Evolutionary conservation across 1,140 invertebrate species (phyloP).

Genomic region (Psilanteris sp.): DNA sequence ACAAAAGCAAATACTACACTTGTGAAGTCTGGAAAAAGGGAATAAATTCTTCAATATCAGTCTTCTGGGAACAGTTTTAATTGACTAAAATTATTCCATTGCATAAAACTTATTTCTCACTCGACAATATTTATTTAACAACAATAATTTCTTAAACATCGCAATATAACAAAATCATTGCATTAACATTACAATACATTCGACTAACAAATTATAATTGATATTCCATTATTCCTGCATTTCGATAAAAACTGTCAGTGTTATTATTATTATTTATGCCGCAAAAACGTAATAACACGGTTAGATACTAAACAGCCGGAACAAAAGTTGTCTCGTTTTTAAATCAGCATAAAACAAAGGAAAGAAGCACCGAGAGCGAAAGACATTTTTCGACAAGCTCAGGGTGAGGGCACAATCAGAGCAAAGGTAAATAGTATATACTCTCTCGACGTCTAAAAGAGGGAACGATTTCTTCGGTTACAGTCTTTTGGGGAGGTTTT

Average conservation of each 20-base stretch:
- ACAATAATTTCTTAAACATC: too few relatives aligned
- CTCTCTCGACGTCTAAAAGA: conserved; percentile 34
- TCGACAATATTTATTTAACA: too few relatives aligned
- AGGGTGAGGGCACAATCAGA: conserved; percentile 44
- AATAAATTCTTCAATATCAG: conserved; percentile 33
- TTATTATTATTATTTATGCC: too few relatives aligned
- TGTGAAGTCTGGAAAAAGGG: conserved; percentile 21
- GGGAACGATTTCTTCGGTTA: conserved; percentile 48
- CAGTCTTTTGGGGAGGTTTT: conserved; percentile 35
- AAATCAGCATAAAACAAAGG: conserved; percentile 29
- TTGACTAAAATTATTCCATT: conserved; percentile 3
- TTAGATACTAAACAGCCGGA: conserved; percentile 4
- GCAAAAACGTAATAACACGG: too few relatives aligned
- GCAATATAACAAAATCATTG: too few relatives aligned
- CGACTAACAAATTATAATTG: too few relatives aligned
- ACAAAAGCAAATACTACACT: conserved; percentile 51
- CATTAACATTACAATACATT: too few relatives aligned
- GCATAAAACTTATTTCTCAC: too few relatives aligned
- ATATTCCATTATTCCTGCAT: too few relatives aligned
- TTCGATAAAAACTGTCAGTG: too few relatives aligned
- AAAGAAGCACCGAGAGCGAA: conserved; percentile 5
- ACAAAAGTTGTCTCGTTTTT: conserved; percentile 25
- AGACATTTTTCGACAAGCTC: conserved; percentile 52
- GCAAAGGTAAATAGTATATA: conserved; percentile 52
- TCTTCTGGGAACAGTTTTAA: conserved; percentile 34